Conservation (phyloP, 2,113 vertebrate species). For the Climacteris rufus region DNA sequence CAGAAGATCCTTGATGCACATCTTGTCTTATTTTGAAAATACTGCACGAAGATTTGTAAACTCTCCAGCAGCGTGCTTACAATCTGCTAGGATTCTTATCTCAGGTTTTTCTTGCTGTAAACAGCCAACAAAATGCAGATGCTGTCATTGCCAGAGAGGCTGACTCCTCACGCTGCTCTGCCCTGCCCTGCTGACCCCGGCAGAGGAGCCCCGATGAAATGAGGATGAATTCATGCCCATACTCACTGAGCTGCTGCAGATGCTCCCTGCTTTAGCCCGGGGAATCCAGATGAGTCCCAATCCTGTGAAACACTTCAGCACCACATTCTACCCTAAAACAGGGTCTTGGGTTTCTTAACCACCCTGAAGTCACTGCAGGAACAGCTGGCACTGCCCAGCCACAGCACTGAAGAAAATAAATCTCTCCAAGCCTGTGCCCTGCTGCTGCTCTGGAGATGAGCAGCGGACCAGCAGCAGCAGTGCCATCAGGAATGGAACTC, state of each 20-base stretch:
- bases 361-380: not conserved
- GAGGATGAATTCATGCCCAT: fast-evolving
- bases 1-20: not conserved
- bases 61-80: not conserved
- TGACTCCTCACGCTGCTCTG: not conserved
- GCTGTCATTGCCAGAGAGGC: not conserved
- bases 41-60: not conserved
- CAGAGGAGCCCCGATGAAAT: not conserved
- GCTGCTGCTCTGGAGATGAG: not conserved
- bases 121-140: not conserved
- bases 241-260: not conserved
- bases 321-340: too few relatives aligned
- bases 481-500: not conserved
- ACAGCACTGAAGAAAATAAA: too few relatives aligned
- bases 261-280: not conserved
- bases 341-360: not conserved
- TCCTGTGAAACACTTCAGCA: not conserved
- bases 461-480: not conserved
- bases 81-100: not conserved
- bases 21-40: not conserved
- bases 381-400: not conserved
- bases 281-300: not conserved
- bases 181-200: not conserved
- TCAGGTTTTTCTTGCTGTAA: not conserved
- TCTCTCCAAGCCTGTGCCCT: not conserved